A percentile compares a stretch with the other conserved stretches of the same genome.
phyloP scores from a whole-genome alignment of 2,797 vertebrate genomes.

The Falco biarmicus region DNA sequence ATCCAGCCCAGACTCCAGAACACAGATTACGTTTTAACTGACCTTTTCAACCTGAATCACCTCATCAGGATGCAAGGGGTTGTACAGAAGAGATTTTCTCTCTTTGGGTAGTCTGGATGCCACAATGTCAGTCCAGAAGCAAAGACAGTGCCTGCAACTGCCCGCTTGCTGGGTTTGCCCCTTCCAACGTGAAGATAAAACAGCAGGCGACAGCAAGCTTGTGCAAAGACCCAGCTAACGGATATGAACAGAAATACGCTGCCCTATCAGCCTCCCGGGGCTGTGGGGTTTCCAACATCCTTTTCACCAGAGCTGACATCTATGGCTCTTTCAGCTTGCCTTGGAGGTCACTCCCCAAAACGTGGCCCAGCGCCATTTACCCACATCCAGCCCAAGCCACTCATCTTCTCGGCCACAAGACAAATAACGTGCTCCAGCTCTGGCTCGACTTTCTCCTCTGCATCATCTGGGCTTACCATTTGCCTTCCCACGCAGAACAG shows the following conservation, averaged over 20 bases:
- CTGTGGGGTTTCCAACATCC: background rate
- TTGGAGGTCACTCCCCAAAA: background rate
- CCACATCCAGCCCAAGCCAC: background rate
- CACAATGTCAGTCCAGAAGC: background rate
- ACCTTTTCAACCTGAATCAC: background rate
- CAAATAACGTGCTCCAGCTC: background rate
- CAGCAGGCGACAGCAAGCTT: background rate
- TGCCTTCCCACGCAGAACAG: constrained; percentile 10
- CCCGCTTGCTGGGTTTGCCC: background rate
- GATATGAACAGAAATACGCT: background rate
- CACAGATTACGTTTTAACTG: background rate
- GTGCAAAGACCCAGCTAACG: background rate
- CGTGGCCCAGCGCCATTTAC: rapidly evolving
- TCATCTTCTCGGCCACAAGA: background rate
- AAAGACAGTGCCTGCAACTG: background rate
- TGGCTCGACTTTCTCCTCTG: background rate
- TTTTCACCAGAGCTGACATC: background rate
- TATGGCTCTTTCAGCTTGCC: background rate
- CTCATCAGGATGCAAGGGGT: background rate
- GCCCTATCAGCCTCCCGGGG: background rate
- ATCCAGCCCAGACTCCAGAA: background rate
- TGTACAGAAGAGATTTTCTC: background rate
- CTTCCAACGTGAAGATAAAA: background rate
- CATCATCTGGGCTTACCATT: background rate
- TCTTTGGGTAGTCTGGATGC: background rate